These are phyloP conservation scores for Proisotoma minuta DNA, from an alignment of 2,888 invertebrate genomes.

Conservation along the genomic window DNA sequence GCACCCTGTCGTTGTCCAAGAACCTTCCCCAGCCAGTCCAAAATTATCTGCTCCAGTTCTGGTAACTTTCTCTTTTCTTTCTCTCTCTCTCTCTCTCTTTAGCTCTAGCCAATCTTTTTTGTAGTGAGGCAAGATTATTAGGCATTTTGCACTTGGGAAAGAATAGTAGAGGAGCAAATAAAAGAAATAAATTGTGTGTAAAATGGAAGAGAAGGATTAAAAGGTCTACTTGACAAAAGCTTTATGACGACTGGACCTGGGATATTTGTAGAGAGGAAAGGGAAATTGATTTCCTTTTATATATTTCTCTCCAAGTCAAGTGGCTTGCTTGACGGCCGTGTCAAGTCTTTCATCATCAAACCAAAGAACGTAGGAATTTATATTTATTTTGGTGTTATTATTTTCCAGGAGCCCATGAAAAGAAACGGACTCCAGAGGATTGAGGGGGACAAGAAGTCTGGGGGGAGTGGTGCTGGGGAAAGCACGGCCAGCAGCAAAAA, in stretches of 20 bases:
- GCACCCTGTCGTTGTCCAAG: slow-evolving; percentile 36
- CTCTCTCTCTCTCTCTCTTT: too few species aligned
- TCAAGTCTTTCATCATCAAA: not conserved
- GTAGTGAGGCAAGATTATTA: too few species aligned
- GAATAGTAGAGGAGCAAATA: too few species aligned
- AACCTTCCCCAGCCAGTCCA: slow-evolving; percentile 42
- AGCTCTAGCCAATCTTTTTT: too few species aligned
- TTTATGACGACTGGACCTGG: not conserved
- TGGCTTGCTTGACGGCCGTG: not conserved
- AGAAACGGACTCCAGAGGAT: slow-evolving; percentile 37
- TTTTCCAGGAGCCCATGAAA: slow-evolving; percentile 39
- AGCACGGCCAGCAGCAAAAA: slow-evolving; percentile 63
- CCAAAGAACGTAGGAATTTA: not conserved
- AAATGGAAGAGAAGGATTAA: not conserved
- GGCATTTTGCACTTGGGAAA: too few species aligned
- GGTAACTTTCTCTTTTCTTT: not conserved
- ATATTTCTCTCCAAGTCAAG: not conserved
- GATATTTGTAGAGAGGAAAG: not conserved
- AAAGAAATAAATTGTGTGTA: too few species aligned
- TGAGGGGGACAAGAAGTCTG: slow-evolving; percentile 25
- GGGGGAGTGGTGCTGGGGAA: slow-evolving; percentile 32
- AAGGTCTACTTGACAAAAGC: not conserved
- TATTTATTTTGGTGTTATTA: not conserved
- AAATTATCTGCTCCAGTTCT: too few species aligned
- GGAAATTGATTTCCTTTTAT: slow-evolving; percentile 17